Evolutionary conservation across 37 sponge, comb jelly and placozoan genomes (phyloP).

Genomic region (Mnemiopsis leidyi): DNA sequence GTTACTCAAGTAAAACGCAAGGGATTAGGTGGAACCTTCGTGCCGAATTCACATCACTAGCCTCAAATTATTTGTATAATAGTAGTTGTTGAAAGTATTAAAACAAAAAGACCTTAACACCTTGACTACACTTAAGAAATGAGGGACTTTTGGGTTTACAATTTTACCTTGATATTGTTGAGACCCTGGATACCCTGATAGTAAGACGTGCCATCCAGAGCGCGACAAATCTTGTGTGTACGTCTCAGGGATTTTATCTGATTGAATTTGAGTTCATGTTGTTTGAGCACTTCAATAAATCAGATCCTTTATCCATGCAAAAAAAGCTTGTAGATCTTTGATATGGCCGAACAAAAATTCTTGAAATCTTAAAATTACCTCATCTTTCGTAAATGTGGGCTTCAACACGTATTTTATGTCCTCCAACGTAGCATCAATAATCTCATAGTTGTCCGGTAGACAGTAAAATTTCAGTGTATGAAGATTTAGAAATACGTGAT

Average conservation of each 20-base stretch:
- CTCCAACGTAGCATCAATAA: constrained; percentile 93
- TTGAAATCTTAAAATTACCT: background rate
- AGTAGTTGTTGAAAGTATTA: too few relatives aligned
- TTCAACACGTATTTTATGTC: constrained; percentile 92
- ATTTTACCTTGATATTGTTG: constrained; percentile 67
- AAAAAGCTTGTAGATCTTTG: too few relatives aligned
- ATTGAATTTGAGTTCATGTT: too few relatives aligned
- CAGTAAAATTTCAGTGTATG: constrained; percentile 88
- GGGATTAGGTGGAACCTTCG: too few relatives aligned
- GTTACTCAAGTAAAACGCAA: too few relatives aligned
- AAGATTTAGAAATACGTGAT: constrained; percentile 92
- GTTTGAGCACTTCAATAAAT: too few relatives aligned
- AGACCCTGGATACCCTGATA: constrained; percentile 65
- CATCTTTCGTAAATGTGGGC: constrained; percentile 79
- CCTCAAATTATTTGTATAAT: too few relatives aligned
- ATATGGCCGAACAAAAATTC: background rate
- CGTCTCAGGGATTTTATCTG: constrained; percentile 72
- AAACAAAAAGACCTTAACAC: too few relatives aligned
- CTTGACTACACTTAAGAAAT: too few relatives aligned
- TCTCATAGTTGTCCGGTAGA: constrained; percentile 97
- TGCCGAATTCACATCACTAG: too few relatives aligned
- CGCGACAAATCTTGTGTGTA: constrained; percentile 71
- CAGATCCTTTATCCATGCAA: too few relatives aligned
- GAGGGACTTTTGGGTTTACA: too few relatives aligned
- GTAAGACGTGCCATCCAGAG: constrained; percentile 91